Evolutionary conservation across 2,113 vertebrate genomes (phyloP).

Genomic region (Varanus komodoensis): DNA sequence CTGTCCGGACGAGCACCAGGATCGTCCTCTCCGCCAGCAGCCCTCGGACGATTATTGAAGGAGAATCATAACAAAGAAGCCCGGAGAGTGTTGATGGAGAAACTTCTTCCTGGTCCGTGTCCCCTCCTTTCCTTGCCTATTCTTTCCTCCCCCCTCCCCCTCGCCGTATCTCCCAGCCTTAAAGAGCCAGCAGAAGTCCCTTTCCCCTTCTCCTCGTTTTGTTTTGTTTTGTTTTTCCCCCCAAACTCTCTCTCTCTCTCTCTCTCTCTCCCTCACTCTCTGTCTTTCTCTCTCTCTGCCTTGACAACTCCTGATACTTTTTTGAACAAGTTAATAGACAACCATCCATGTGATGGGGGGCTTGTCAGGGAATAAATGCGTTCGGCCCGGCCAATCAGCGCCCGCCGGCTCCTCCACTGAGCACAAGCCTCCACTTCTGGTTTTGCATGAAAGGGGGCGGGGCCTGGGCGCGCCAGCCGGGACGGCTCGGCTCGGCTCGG

Average conservation of each 20-base stretch:
- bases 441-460: slow-evolving; percentile 95
- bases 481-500: slow-evolving; percentile 53
- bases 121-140: slow-evolving; percentile 55
- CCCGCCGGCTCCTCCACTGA: slow-evolving; percentile 82
- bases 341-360: slow-evolving; percentile 98
- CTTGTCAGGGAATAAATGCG: slow-evolving; percentile 99
- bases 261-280: not conserved
- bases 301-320: slow-evolving; percentile 99
- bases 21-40: slow-evolving; percentile 54
- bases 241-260: slow-evolving; percentile 35
- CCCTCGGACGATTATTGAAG: not conserved
- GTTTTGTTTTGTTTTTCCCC: not conserved
- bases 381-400: slow-evolving; percentile 93
- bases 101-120: slow-evolving; percentile 82
- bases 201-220: slow-evolving; percentile 77
- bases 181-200: slow-evolving; percentile 93
- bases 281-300: slow-evolving; percentile 81
- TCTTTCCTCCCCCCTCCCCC: slow-evolving; percentile 31
- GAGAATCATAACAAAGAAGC: slow-evolving; percentile 23
- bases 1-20: slow-evolving; percentile 61
- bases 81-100: not conserved
- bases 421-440: slow-evolving; percentile 77
- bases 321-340: slow-evolving; percentile 99
- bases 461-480: slow-evolving; percentile 72
- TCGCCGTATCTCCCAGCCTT: slow-evolving; percentile 78